Percentiles rank a stretch among this genome's conserved stretches.
Evolutionary conservation across 2,797 vertebrate genomes (phyloP).

Genomic region (Phoxinus dragarum): DNA sequence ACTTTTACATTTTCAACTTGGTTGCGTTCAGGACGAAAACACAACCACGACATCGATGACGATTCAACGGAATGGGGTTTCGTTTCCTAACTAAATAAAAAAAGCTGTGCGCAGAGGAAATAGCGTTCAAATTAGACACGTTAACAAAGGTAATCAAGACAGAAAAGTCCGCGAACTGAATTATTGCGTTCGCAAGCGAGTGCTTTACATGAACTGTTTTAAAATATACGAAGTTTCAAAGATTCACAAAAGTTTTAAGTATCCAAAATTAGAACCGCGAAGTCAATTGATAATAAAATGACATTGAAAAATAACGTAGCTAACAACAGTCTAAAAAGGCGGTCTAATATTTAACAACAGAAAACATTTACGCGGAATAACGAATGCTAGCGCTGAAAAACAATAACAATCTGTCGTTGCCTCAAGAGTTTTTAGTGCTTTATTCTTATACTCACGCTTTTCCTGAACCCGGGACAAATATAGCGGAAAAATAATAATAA

Average conservation of each 20-base stretch:
- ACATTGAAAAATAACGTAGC: neutral
- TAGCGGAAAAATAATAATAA: constrained; percentile 11
- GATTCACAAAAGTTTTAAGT: neutral
- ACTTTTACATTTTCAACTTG: neutral
- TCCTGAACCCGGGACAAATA: constrained; percentile 41
- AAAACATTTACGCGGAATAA: neutral
- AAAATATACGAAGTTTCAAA: neutral
- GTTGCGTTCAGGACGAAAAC: neutral
- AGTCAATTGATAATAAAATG: neutral
- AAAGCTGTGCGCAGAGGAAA: neutral
- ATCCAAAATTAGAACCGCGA: neutral
- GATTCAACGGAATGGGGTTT: constrained; percentile 12
- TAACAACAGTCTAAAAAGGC: neutral
- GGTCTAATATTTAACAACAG: neutral
- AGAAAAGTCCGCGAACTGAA: neutral
- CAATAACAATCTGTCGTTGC: neutral
- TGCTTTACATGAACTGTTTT: neutral
- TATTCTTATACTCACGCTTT: constrained; percentile 63
- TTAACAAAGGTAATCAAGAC: constrained; percentile 54
- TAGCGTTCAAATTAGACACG: constrained; percentile 29
- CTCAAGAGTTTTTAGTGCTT: constrained; percentile 7
- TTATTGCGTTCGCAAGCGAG: no score
- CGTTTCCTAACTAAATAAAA: neutral
- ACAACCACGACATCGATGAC: constrained; percentile 9
- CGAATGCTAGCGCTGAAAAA: neutral